Evolutionary conservation across 2,888 invertebrate species (phyloP).

Genomic region (Campaea margaritaria): DNA sequence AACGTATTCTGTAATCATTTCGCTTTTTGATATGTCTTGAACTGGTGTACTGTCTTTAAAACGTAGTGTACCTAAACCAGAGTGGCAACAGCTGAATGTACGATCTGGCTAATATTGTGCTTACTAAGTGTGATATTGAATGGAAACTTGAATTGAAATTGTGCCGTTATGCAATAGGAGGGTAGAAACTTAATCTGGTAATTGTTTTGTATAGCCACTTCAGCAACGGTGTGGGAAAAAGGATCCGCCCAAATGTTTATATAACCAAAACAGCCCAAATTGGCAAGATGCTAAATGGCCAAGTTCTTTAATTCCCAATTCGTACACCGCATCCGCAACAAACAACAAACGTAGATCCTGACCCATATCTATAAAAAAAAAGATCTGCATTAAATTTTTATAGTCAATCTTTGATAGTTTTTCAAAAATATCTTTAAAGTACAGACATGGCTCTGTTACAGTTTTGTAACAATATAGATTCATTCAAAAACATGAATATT

Average conservation of each 20-base stretch:
- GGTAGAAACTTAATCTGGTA: neutral
- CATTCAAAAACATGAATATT: constrained; percentile 43
- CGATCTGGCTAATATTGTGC: constrained; percentile 26
- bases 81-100: constrained; percentile 28
- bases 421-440: too few relatives aligned
- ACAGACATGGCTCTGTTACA: constrained; percentile 13
- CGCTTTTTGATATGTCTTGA: neutral
- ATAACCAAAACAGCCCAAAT: too few relatives aligned
- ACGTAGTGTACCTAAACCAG: neutral
- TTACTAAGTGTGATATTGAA: constrained; percentile 26
- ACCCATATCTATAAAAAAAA: too few relatives aligned
- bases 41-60: neutral
- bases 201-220: neutral
- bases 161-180: constrained; percentile 1
- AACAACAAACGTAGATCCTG: too few relatives aligned
- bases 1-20: too few relatives aligned
- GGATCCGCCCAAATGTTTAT: neutral
- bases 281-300: neutral
- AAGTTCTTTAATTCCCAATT: too few relatives aligned
- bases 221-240: neutral
- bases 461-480: constrained; percentile 42
- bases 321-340: too few relatives aligned
- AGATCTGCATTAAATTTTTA: too few relatives aligned
- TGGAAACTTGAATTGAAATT: constrained; percentile 23
- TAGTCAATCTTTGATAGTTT: too few relatives aligned